Evolutionary conservation across 2,113 vertebrate species (phyloP).

Genomic region (Callorhinus ursinus): DNA sequence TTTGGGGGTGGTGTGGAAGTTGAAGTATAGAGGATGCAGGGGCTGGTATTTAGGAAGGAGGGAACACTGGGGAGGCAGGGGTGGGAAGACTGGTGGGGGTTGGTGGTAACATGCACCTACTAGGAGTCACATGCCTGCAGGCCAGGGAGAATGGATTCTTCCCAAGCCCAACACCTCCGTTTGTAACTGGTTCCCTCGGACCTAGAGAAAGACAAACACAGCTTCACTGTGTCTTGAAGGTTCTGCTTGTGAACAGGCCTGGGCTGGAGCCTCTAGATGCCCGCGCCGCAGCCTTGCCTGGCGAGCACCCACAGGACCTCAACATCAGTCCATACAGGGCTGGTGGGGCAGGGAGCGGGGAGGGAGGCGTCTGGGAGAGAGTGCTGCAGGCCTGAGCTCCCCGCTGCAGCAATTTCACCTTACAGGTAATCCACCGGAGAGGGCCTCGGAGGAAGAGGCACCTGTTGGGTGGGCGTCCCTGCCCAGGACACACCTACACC

Average conservation of each 20-base stretch:
- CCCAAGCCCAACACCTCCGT: conserved; percentile 45
- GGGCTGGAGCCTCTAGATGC: background rate
- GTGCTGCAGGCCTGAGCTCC: background rate
- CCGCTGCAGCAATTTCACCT: background rate
- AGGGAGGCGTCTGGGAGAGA: background rate
- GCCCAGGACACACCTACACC: conserved; percentile 57
- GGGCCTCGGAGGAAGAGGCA: conserved; percentile 66
- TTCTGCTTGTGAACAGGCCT: conserved; percentile 64
- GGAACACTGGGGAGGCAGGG: fast-evolving
- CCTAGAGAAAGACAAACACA: conserved; percentile 54
- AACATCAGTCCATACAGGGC: background rate
- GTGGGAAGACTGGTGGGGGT: background rate
- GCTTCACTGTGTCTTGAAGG: conserved; percentile 73
- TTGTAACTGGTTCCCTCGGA: conserved; percentile 59
- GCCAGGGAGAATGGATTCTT: background rate
- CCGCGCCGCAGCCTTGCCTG: conserved; percentile 49
- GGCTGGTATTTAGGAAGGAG: background rate
- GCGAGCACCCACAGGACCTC: background rate
- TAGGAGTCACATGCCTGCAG: background rate
- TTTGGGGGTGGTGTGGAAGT: too few species aligned
- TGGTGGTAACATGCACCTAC: background rate
- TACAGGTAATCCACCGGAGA: background rate
- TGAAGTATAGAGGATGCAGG: too few species aligned
- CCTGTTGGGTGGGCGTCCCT: conserved; percentile 81
- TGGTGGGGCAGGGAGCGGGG: background rate